Evolutionary conservation across 1,140 invertebrate genomes (phyloP).

Genomic region (Zaprionus tsacasi): DNA sequence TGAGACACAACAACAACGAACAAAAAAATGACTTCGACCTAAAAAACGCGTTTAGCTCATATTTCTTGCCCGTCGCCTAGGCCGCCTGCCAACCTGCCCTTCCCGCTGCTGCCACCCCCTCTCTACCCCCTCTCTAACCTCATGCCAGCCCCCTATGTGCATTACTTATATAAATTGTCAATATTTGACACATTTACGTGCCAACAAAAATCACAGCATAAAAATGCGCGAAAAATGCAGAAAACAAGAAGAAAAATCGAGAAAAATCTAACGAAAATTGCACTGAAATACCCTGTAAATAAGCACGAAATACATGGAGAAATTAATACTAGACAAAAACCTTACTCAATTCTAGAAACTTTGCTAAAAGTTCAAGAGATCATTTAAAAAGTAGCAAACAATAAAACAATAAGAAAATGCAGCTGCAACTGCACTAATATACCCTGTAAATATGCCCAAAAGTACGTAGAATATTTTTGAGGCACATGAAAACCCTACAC

Average conservation of each 20-base stretch:
- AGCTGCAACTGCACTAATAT: not conserved
- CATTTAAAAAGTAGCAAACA: too few relatives aligned
- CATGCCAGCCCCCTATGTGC: slow-evolving; percentile 51
- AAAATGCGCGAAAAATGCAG: slow-evolving; percentile 33
- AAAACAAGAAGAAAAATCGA: too few relatives aligned
- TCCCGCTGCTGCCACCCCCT: not conserved
- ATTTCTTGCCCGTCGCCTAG: slow-evolving; percentile 69
- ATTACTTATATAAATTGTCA: slow-evolving; percentile 78
- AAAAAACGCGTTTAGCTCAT: slow-evolving; percentile 79
- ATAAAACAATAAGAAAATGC: slow-evolving; percentile 22
- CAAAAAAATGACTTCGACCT: slow-evolving; percentile 66
- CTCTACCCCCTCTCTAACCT: not conserved
- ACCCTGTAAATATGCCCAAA: not conserved
- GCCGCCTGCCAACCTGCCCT: slow-evolving; percentile 4
- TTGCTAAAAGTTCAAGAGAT: too few relatives aligned
- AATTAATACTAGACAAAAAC: too few relatives aligned
- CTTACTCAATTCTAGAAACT: too few relatives aligned
- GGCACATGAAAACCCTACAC: not conserved
- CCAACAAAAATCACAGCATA: slow-evolving; percentile 42
- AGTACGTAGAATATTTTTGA: too few relatives aligned
- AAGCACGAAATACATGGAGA: too few relatives aligned
- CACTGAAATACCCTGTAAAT: too few relatives aligned
- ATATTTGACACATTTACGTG: slow-evolving; percentile 80
- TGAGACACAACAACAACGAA: not conserved
- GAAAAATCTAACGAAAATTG: too few relatives aligned